Base-by-base conservation (phyloP, 2,888 invertebrate species). In the Nysson spinosus region DNA sequence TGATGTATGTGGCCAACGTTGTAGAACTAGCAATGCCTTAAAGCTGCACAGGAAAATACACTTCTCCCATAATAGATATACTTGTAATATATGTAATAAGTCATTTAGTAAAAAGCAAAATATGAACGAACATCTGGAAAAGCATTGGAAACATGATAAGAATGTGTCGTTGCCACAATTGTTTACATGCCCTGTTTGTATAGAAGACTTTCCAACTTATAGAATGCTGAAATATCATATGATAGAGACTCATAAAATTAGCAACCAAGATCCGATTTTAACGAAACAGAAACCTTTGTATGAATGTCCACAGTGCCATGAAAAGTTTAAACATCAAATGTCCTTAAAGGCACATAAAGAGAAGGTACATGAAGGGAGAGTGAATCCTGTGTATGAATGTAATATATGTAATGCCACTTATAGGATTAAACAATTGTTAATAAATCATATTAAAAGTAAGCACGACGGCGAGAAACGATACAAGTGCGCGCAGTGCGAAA, bases 241-340 rank as follows among this genome's bases (percentile, higher is more conserved):
- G 75, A 61, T 63, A 14, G 71, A 69, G 20, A 11, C 11, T 20
- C 79, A 79, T 14, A 16, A 73, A 40, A 56, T 79, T 12, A 60
- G 60, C 22, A 58, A 51, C n/a, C 60, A 75, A 12, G 79, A 78
- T 17, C 77, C 77, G n/a, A 43, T 77, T 19, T 20, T 78, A 12
- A 57, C 47, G 0, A 60, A 61, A 14, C 75, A 79, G 6, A 75
- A 77, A 26, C 78, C 78, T 0, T 69, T 60, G 71, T 63, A 77
- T 4, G 70, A 78, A 34, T 78, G 78, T 6, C 20, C 28, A 7
- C 49, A 66, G 5, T 78, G 79, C 46, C 61, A 69, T 3, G 75
- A 77, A 12, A 78, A 79, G 16, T 78, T 78, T 37, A 79, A 75
- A 12, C 78, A 78, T 56, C 78, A 78, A 42, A 77, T 78, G 79